Evolutionary conservation across 2,113 vertebrate species (phyloP).

Genomic region (Ramphastos sulfuratus): DNA sequence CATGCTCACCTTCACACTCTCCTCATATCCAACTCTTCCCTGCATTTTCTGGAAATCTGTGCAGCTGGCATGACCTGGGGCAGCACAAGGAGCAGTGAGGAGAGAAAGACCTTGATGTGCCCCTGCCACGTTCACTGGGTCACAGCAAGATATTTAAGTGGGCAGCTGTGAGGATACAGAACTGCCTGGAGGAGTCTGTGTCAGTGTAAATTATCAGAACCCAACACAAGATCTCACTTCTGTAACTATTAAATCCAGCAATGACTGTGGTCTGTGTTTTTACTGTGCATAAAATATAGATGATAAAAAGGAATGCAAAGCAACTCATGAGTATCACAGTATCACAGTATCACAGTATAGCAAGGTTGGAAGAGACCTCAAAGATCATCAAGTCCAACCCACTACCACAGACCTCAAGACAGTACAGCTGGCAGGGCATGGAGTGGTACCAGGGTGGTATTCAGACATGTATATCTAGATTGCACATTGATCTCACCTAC

Average conservation of each 20-base stretch:
- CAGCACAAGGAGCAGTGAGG: not conserved
- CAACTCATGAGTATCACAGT: no score
- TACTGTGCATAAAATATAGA: not conserved
- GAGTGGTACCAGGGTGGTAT: not conserved
- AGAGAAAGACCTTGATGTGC: not conserved
- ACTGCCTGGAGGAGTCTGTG: not conserved
- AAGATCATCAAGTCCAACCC: no score
- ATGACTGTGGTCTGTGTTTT: fast-evolving
- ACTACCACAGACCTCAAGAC: no score
- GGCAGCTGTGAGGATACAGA: not conserved
- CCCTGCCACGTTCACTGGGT: not conserved
- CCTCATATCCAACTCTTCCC: not conserved
- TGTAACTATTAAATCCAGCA: not conserved
- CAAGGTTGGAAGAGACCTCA: no score
- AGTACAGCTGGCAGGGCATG: no score
- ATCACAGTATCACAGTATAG: no score
- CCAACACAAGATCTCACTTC: not conserved
- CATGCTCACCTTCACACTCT: not conserved
- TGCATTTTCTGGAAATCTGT: not conserved
- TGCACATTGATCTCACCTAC: not conserved
- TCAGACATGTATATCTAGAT: fast-evolving
- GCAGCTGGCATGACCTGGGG: not conserved
- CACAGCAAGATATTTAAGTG: not conserved
- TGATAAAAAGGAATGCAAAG: not conserved
- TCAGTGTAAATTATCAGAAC: not conserved